Percentiles rank a stretch among this genome's conserved stretches.
phyloP scores from a whole-genome alignment of 1,140 invertebrate genomes.

The Aleiodes sp. region DNA sequence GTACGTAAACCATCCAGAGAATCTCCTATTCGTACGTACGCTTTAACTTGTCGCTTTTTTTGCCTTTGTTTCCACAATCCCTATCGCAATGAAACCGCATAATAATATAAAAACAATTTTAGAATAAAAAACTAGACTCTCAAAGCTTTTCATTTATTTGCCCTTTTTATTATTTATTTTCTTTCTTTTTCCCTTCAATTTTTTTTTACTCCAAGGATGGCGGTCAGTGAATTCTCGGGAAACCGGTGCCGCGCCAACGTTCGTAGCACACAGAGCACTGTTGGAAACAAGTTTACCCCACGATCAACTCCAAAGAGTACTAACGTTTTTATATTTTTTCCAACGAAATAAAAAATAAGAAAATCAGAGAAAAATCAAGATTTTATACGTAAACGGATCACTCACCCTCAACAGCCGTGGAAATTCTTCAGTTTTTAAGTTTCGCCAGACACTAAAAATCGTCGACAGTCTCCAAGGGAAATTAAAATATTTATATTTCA shows the following conservation, averaged over 20 bases:
- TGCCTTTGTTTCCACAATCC: neutral
- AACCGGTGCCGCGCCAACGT: conserved; percentile 29
- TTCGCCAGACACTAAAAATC: too few species aligned
- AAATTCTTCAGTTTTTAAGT: too few species aligned
- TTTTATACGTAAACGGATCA: too few species aligned
- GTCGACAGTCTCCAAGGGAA: too few species aligned
- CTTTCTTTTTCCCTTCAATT: neutral
- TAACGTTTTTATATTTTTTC: neutral
- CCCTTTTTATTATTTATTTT: neutral
- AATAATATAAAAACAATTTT: conserved; percentile 1
- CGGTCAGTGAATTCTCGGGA: conserved; percentile 36
- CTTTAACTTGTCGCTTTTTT: neutral
- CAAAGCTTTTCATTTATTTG: neutral
- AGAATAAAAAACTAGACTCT: neutral
- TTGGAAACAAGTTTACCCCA: conserved; percentile 5
- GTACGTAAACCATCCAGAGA: conserved; percentile 29
- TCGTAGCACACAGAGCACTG: neutral
- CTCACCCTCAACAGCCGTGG: neutral
- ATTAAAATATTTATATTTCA: neutral
- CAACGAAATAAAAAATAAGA: neutral
- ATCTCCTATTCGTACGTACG: neutral
- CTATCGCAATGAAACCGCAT: neutral
- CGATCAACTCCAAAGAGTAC: neutral
- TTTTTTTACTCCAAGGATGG: conserved; percentile 29
- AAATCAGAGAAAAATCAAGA: too few species aligned